Percentiles rank a stretch among this genome's conserved stretches.
phyloP scores from a whole-genome alignment of 2,888 invertebrate genomes.

The Megamerina dolium region DNA sequence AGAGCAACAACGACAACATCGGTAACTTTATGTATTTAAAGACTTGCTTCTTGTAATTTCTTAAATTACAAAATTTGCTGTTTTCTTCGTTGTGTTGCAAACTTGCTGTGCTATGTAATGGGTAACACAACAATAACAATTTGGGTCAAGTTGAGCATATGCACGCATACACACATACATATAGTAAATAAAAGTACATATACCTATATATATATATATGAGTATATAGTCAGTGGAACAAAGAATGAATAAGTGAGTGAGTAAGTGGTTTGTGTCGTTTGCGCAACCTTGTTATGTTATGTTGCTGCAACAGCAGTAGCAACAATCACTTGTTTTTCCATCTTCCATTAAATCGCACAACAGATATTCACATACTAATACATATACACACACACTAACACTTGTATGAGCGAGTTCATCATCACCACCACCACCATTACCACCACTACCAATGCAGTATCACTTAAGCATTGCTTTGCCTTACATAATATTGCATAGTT shows the following conservation, averaged over 20 bases:
- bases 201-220: no score
- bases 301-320: neutral
- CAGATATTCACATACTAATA: neutral
- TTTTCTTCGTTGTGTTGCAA: neutral
- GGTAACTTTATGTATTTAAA: neutral
- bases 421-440: no score
- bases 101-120: neutral
- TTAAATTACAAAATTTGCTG: neutral
- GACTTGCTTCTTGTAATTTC: neutral
- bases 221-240: no score
- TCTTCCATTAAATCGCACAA: neutral
- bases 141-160: constrained; percentile 27
- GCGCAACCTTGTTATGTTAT: neutral
- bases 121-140: constrained; percentile 14
- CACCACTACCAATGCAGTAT: constrained; percentile 3
- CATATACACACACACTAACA: neutral
- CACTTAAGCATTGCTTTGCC: neutral
- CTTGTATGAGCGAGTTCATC: neutral
- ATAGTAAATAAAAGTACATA: no score
- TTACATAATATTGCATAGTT: neutral
- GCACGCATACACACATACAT: no score
- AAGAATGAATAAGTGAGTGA: no score
- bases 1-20: neutral
- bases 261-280: no score
- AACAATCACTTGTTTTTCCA: neutral